A percentile compares a stretch with the other conserved stretches of the same genome.
phyloP scores from a whole-genome alignment of 1,140 invertebrate genomes.

The Formica exsecta region DNA sequence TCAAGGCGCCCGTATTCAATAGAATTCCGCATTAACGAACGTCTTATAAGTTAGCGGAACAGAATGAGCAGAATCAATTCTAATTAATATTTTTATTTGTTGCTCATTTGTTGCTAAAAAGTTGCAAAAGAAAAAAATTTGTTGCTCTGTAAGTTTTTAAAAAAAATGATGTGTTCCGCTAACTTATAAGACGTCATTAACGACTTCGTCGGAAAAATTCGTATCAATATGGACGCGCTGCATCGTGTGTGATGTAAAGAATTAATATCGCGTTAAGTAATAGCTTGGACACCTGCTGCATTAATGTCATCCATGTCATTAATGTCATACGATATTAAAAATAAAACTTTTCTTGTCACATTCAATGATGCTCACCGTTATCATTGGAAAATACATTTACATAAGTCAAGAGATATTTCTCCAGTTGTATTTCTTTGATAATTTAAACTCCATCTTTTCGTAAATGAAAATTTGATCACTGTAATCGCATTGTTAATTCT shows the following conservation, averaged over 20 bases:
- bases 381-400: not conserved
- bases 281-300: not conserved
- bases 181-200: too few relatives aligned
- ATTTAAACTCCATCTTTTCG: not conserved
- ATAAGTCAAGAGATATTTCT: not conserved
- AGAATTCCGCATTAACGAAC: conserved; percentile 48
- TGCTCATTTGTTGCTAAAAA: too few relatives aligned
- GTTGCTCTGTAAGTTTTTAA: too few relatives aligned
- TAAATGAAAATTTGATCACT: not conserved
- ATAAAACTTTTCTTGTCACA: not conserved
- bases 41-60: too few relatives aligned
- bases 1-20: conserved; percentile 45
- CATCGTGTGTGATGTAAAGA: not conserved
- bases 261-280: conserved; percentile 29
- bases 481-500: not conserved
- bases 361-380: not conserved
- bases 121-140: too few relatives aligned
- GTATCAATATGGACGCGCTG: conserved; percentile 18
- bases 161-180: too few relatives aligned
- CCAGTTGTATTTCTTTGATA: not conserved
- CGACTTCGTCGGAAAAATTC: conserved; percentile 14
- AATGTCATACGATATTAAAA: not conserved
- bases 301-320: conserved; percentile 10
- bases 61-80: too few relatives aligned
- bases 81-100: too few relatives aligned